A percentile compares a stretch with the other conserved stretches of the same genome.
Conservation (phyloP, 2,888 invertebrate species). For the Drosophila suboccidentalis region DNA sequence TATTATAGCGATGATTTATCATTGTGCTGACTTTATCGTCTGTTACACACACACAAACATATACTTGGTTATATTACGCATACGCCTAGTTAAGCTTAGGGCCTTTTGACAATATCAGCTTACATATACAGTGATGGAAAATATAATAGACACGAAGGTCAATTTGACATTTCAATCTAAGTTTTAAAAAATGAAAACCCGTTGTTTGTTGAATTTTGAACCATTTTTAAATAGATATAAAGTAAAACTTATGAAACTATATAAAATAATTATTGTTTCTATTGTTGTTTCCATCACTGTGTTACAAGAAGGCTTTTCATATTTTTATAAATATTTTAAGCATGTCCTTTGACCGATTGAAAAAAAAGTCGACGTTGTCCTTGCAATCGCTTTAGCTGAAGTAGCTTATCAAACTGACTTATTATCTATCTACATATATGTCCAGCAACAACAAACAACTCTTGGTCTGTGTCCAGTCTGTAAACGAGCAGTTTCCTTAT, state of each 20-base stretch:
- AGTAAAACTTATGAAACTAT: too few relatives aligned
- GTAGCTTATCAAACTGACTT: conserved; percentile 75
- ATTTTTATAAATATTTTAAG: conserved; percentile 82
- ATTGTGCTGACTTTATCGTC: conserved; percentile 77
- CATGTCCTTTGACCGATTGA: conserved; percentile 48
- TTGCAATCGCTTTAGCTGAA: conserved; percentile 57
- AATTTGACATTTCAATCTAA: too few relatives aligned
- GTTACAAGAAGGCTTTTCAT: conserved; percentile 49
- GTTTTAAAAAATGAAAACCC: too few relatives aligned
- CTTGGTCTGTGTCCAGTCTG: conserved; percentile 17
- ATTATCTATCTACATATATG: conserved; percentile 8
- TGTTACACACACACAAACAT: conserved; percentile 34
- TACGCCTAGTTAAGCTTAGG: conserved; percentile 72
- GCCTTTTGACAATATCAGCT: conserved; percentile 67
- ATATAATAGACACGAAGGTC: too few relatives aligned
- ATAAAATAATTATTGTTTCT: too few relatives aligned
- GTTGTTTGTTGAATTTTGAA: too few relatives aligned
- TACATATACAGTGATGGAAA: conserved; percentile 3
- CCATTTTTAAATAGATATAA: too few relatives aligned
- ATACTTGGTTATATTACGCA: conserved; percentile 55
- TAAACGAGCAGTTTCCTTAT: conserved; percentile 24
- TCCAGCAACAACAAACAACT: conserved; percentile 26
- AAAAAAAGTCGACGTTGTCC: conserved; percentile 19
- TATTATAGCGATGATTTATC: conserved; percentile 79
- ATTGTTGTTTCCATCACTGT: too few relatives aligned